phyloP scores from a whole-genome alignment of 64 coral and sea anemone genomes.

The Astreopora myriophthalma region DNA sequence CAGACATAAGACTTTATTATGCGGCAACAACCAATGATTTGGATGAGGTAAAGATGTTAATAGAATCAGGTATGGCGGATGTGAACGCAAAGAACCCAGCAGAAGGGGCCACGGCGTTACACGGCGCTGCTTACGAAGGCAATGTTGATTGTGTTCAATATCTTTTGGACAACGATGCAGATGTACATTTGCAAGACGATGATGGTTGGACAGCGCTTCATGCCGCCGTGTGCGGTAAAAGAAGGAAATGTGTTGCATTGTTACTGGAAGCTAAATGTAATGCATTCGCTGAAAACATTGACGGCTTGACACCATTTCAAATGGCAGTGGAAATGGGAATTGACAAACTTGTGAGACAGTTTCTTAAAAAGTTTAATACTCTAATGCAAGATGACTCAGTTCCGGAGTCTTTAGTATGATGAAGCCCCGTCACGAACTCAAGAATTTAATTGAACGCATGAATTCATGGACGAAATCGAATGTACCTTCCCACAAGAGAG shows the following conservation, averaged over 20 bases:
- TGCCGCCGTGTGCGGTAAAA: constrained; percentile 75
- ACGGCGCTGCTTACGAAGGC: constrained; percentile 81
- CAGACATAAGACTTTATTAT: constrained; percentile 84
- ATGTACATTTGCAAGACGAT: constrained; percentile 64
- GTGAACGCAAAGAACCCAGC: constrained; percentile 84
- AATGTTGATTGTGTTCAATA: constrained; percentile 64
- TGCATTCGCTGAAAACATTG: constrained; percentile 61
- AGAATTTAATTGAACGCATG: neutral
- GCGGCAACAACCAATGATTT: constrained; percentile 85
- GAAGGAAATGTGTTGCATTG: constrained; percentile 58
- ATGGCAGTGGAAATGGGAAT: constrained; percentile 87
- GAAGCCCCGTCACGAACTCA: neutral
- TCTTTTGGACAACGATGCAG: constrained; percentile 74
- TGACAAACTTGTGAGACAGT: constrained; percentile 67
- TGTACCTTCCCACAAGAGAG: too few species aligned
- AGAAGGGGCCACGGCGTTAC: constrained; percentile 84
- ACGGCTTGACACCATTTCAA: constrained; percentile 84
- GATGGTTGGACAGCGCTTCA: constrained; percentile 89
- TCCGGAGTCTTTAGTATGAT: constrained; percentile 24
- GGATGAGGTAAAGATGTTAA: constrained; percentile 72
- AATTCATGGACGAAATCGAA: neutral
- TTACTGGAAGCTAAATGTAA: constrained; percentile 49
- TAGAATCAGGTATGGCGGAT: constrained; percentile 82
- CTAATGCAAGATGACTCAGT: constrained; percentile 28
- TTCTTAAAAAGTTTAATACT: constrained; percentile 39